A percentile compares a stretch with the other conserved stretches of the same genome.
Evolutionary conservation across 2,113 vertebrate species (phyloP).

Genomic region (Brachypteracias leptosomus): DNA sequence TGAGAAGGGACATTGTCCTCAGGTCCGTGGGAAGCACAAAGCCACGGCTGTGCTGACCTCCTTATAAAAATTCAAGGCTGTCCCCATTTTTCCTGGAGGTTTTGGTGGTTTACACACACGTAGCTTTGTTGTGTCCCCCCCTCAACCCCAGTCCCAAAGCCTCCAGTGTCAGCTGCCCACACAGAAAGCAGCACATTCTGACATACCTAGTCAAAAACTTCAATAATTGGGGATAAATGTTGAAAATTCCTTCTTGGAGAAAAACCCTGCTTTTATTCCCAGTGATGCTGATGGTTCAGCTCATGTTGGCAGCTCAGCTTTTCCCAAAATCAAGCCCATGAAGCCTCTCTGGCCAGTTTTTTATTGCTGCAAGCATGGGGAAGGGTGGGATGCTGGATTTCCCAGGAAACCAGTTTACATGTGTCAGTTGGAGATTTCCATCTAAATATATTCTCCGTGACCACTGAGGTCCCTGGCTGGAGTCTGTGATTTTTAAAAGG

Average conservation of each 20-base stretch:
- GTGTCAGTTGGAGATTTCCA: neutral
- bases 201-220: neutral
- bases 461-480: neutral
- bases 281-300: neutral
- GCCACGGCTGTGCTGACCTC: conserved; percentile 12
- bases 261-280: neutral
- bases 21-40: conserved; percentile 54
- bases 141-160: neutral
- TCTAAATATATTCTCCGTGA: neutral
- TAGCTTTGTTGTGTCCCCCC: neutral
- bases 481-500: conserved; percentile 3
- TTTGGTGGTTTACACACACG: neutral
- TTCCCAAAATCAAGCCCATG: neutral
- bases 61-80: conserved; percentile 52
- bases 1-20: conserved; percentile 54
- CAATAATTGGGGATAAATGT: neutral
- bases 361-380: neutral
- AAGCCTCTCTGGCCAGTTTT: neutral
- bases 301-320: neutral
- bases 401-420: neutral
- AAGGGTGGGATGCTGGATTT: neutral
- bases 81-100: conserved; percentile 15
- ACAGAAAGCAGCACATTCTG: neutral
- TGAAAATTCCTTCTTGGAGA: neutral
- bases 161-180: neutral